Conservation (phyloP, 2,113 vertebrate genomes). For the Sardina pilchardus region DNA sequence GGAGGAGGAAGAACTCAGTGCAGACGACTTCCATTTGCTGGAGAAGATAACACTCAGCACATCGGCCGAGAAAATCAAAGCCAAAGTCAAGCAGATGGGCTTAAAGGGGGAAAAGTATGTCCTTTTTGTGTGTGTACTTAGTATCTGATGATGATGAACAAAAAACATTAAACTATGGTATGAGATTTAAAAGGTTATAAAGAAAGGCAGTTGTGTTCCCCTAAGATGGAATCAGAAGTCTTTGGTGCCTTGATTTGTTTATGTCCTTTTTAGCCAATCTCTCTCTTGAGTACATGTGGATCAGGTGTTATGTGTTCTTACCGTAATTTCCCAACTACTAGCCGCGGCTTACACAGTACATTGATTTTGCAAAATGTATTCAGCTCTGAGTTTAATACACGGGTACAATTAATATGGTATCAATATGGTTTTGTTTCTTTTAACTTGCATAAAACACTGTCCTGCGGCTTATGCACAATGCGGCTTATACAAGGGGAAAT, state of each 20-base stretch:
- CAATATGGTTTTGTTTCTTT: too few species aligned
- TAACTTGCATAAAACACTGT: too few species aligned
- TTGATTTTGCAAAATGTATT: too few species aligned
- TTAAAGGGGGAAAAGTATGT: constrained; percentile 71
- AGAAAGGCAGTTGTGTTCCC: not conserved
- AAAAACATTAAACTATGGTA: not conserved
- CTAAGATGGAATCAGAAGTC: not conserved
- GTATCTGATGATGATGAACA: not conserved
- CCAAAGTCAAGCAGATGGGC: constrained; percentile 82
- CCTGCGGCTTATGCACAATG: too few species aligned
- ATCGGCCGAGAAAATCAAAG: constrained; percentile 84
- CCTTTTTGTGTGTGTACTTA: constrained; percentile 22
- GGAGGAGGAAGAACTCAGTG: constrained; percentile 76
- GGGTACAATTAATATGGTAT: too few species aligned
- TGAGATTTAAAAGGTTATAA: not conserved
- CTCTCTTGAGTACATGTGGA: not conserved
- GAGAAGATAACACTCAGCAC: constrained; percentile 83
- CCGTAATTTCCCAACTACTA: too few species aligned
- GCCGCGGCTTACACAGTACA: too few species aligned
- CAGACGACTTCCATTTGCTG: constrained; percentile 89
- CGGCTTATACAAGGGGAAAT: too few species aligned
- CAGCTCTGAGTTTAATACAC: too few species aligned
- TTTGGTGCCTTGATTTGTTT: not conserved
- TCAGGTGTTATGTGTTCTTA: not conserved
- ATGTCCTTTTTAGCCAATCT: not conserved